Percentiles rank a stretch among this genome's conserved stretches.
phyloP scores from a whole-genome alignment of 2,113 vertebrate species.

The Alces alces region DNA sequence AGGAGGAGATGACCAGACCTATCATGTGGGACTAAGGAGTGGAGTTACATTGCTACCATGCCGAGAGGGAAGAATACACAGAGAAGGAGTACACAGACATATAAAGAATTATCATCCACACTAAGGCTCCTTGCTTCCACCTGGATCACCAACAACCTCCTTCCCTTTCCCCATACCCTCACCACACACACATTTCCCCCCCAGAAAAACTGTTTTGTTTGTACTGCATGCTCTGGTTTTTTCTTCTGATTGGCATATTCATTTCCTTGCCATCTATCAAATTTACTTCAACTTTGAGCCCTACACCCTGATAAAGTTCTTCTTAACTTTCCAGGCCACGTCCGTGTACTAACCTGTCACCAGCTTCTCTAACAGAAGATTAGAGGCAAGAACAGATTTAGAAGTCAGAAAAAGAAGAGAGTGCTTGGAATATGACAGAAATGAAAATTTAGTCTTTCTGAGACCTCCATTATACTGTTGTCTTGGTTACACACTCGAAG shows the following conservation, averaged over 20 bases:
- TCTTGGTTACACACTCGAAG: not conserved
- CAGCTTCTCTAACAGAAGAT: not conserved
- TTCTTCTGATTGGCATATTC: not conserved
- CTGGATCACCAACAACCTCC: fast-evolving
- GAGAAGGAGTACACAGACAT: not conserved
- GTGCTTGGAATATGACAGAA: fast-evolving
- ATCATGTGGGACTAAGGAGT: not conserved
- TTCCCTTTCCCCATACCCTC: not conserved
- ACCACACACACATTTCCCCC: not conserved
- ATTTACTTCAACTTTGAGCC: not conserved
- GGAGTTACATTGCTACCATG: not conserved
- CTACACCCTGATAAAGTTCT: not conserved
- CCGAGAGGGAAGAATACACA: not conserved
- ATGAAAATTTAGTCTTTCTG: not conserved
- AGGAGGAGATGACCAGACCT: not conserved
- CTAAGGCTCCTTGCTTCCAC: not conserved
- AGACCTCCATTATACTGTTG: not conserved
- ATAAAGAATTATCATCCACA: not conserved
- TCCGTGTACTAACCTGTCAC: not conserved
- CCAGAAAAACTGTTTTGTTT: not conserved
- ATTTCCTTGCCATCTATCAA: not conserved
- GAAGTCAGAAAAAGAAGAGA: not conserved
- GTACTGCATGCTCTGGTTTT: not conserved
- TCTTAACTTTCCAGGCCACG: not conserved
- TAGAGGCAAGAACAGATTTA: not conserved